Conservation (phyloP, 2,888 invertebrate species). For the Lamproptera curius region DNA sequence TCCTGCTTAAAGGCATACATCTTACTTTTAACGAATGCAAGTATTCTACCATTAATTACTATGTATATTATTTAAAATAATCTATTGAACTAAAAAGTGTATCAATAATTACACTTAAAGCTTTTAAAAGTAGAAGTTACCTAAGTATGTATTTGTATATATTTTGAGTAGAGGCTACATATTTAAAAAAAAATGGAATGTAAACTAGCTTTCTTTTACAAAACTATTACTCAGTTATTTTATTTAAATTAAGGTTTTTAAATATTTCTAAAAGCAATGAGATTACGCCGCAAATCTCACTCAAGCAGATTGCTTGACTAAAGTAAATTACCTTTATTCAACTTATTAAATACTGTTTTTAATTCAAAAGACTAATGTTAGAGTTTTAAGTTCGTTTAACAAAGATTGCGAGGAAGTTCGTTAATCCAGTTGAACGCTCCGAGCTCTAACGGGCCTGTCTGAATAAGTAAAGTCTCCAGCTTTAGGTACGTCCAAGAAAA, state of each 20-base stretch:
- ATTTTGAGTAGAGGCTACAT: too few relatives aligned
- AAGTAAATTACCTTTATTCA: conserved; percentile 7
- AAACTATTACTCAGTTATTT: not conserved
- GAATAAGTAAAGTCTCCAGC: conserved; percentile 30
- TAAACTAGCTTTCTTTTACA: too few relatives aligned
- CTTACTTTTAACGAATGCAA: too few relatives aligned
- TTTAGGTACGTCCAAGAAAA: conserved; percentile 28
- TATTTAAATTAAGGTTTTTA: not conserved
- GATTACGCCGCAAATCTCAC: not conserved
- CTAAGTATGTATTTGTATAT: too few relatives aligned
- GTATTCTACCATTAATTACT: too few relatives aligned
- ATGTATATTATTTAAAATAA: too few relatives aligned
- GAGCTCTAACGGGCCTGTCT: conserved; percentile 32
- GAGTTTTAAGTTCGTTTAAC: conserved; percentile 61
- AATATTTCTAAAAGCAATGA: not conserved
- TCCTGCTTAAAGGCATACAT: too few relatives aligned
- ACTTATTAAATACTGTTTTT: conserved; percentile 25
- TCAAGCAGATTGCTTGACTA: conserved; percentile 1
- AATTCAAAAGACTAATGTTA: conserved; percentile 62
- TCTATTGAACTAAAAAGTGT: too few relatives aligned
- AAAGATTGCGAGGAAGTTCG: conserved; percentile 52
- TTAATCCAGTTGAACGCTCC: conserved; percentile 51
- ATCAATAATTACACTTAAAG: too few relatives aligned
- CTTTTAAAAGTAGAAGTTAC: too few relatives aligned
- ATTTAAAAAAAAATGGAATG: too few relatives aligned